Evolutionary conservation across 1,140 invertebrate genomes (phyloP), one percentile per base, ranked within the genome.

Genomic region (Euborellia annulipes): DNA sequence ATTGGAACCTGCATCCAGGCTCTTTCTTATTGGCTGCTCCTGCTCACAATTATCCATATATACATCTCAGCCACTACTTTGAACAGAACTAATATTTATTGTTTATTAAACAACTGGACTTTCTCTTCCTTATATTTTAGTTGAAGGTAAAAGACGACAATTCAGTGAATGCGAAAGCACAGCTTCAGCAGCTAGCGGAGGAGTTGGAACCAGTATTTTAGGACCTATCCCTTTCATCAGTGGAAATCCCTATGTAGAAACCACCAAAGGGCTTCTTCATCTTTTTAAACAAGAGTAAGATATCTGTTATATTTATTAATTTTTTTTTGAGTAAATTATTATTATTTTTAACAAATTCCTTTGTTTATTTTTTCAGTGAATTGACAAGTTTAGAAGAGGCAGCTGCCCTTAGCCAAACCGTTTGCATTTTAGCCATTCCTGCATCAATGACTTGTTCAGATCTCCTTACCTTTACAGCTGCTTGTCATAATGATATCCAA

Each of bases 231-330:
- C 70, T 43, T 98, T 96, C 66, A 85, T 88, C 50, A 94, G 82
- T 58, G 95, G 95, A 2, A 98, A 98, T 73, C 93, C 93, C 8
- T 82, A 86, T 58, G 90, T 96, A 6, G 95, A 98, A 71, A 78
- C 91, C 22, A 94, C 89, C 0, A 93, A 92, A 63, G 95, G 95
- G 38, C 83, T 98, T 39, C 67, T 98, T 18, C 93, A 98, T 73
- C 67, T 97, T 1, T 96, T 92, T 61, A 95, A 95, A 65, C 90
- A 95, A 66, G 90, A 92, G 83, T 85, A 66, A 62, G 70, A 6
- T 27, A 6, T n/a, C 11, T 58, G 36, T 27, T 50, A 32, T 6
- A 40, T 18, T 48, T 27, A 36, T 36, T 45, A 38, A 19, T 50
- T 13, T 49, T 21, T 47, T 47, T 27, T 44, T 1, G 22, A 32